Base-by-base conservation (phyloP, 2,797 vertebrate species). In the Xyrichtys novacula region DNA sequence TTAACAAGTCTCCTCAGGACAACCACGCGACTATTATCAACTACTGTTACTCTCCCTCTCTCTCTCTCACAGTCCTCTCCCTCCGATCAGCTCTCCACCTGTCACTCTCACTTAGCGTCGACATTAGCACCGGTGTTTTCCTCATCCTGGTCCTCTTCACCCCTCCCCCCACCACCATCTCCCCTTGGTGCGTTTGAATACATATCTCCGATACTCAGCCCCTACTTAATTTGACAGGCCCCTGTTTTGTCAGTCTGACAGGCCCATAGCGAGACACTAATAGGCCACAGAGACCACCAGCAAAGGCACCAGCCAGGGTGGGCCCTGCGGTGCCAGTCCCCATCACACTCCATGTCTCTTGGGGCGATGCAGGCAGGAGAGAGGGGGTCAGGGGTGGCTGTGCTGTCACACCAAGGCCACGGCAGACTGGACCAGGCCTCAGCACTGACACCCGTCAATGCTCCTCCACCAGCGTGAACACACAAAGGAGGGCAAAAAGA, bases 71-170 rank as follows among this genome's bases (percentile, higher is more conserved):
- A 61, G 15, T 83, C 57, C 73, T 71, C 89, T 85, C 79, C 85
- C 87, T 90, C 92, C 91, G 91, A 95, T 95, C 94, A 63, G 85
- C 91, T 90, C 89, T 81, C 93, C 81, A 90, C 93, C 95, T 97
- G 97, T 97, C 97, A 97, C 93, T 95, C 95, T 92, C 93, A 95
- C 92, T 98, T 96, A 97, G 92, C 88, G 89, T 98, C 97, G 95
- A 96, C 96, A 98, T 98, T 98, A 98, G 95, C 94, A 87, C 92
- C 76, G 86, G 92, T 95, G 91, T 91, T 94, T 94, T 94, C 94
- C 93, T 93, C 93, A 85, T 88, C 89, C 88, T 83, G 87, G 78
- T 86, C 59, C 88, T 86, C 81, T 77, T 84, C 86, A 71, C 58
- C 83, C 83, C 79, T 70, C 83, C 85, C 85, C 44, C 64, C 54